A percentile compares a stretch with the other conserved stretches of the same genome.
Conservation (phyloP, 2,113 vertebrate species). For the Seriola quinqueradiata region DNA sequence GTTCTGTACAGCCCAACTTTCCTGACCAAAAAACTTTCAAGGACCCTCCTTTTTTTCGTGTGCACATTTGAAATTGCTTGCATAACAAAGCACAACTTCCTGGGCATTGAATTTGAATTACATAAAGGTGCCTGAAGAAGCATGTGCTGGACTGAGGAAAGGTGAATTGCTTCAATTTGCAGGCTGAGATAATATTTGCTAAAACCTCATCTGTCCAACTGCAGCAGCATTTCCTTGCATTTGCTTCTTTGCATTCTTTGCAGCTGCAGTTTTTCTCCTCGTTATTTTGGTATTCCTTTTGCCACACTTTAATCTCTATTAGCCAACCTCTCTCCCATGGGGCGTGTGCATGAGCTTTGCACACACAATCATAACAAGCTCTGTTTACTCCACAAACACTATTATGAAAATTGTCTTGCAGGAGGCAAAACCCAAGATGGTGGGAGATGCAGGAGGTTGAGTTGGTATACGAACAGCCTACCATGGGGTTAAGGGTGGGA, state of each 20-base stretch:
- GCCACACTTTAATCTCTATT: slow-evolving; percentile 57
- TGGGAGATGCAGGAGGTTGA: slow-evolving; percentile 9
- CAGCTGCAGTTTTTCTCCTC: background rate
- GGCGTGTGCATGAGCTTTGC: slow-evolving; percentile 34
- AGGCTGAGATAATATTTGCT: slow-evolving; percentile 9
- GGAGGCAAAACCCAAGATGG: slow-evolving; percentile 34
- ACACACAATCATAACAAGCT: slow-evolving; percentile 49
- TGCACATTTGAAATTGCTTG: slow-evolving; percentile 14
- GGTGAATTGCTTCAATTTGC: slow-evolving; percentile 25
- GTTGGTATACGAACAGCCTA: slow-evolving; percentile 9
- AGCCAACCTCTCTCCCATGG: slow-evolving; percentile 37
- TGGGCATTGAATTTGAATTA: slow-evolving; percentile 16
- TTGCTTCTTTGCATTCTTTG: slow-evolving; percentile 1
- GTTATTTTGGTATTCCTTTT: slow-evolving; percentile 39
- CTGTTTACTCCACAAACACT: slow-evolving; percentile 72
- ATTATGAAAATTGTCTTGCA: slow-evolving; percentile 59
- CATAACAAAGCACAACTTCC: slow-evolving; percentile 5
- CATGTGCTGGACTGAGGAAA: slow-evolving; percentile 9
- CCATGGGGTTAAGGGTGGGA: slow-evolving; percentile 52
- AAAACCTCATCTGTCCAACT: slow-evolving; percentile 13
- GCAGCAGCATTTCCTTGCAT: background rate
- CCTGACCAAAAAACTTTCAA: background rate
- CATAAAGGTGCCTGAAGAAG: slow-evolving; percentile 3
- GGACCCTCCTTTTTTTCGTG: background rate
- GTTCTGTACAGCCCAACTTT: slow-evolving; percentile 1